Evolutionary conservation across 2,113 vertebrate genomes (phyloP), one percentile per base, ranked within the genome.

Genomic region (Lates calcarifer): DNA sequence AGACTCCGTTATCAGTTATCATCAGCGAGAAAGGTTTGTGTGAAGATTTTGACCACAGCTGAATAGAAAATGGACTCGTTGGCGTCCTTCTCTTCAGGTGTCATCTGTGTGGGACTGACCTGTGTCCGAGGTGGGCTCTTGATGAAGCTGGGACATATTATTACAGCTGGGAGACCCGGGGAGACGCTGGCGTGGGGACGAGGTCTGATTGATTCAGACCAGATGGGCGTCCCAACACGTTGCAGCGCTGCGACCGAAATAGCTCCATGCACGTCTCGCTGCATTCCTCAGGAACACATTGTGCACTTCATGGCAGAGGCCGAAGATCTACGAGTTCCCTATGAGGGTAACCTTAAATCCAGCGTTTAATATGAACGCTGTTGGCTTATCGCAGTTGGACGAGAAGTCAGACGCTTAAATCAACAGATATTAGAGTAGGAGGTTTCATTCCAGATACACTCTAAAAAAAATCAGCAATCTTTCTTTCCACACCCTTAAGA

Each of bases 191-290:
- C 92, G 92, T 92, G 29, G 76, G 95, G 96, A 96, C 95, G 94
- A 94, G 94, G 92, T 75, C 95, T 96, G 96, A 97, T 95, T 96
- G 96, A 97, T 97, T 96, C 95, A 96, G 96, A 96, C 96, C 96
- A 97, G 96, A 98, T 97, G 97, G 96, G 95, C 90, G 94, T 95
- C 96, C 95, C 73, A 58, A 95, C 96, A 95, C 94, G 94, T 96
- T 95, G 96, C 96, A 95, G 94, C 96, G 92, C 95, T 92, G 95
- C 43, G 94, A 96, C 96, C 92, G 82, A 95, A 97, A 97, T 96
- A 97, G 96, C 95, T 95, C 94, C 94, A 83, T 94, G 95, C 95
- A n/a, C 94, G 94, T 95, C 95, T 94, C 94, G 61, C 87, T 71
- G 77, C 96, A 96, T 97, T 97, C 96, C 96, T 95, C 90, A 83